Evolutionary conservation across 2,113 vertebrate genomes (phyloP).

Genomic region (Xiphophorus couchianus): DNA sequence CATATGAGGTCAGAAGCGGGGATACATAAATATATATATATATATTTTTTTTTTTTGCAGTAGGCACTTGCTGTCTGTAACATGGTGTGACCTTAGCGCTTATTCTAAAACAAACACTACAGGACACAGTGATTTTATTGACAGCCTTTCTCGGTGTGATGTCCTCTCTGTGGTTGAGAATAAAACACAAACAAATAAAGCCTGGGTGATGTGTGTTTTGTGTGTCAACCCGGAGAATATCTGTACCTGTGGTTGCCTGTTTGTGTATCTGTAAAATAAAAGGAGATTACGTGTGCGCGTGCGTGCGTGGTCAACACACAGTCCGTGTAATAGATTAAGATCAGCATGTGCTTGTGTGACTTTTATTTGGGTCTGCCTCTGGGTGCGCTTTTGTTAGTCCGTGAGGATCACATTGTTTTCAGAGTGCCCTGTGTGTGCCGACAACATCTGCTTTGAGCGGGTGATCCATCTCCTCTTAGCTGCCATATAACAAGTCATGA

Average conservation of each 20-base stretch:
- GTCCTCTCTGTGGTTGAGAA: constrained; percentile 59
- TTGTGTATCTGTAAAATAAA: constrained; percentile 22
- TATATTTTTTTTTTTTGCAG: constrained; percentile 16
- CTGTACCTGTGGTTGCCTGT: constrained; percentile 34
- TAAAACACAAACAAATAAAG: constrained; percentile 70
- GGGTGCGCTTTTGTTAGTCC: constrained; percentile 65
- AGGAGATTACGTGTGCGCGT: constrained; percentile 21
- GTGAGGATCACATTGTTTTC: constrained; percentile 74
- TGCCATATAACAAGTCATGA: constrained; percentile 80
- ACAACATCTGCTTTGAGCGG: constrained; percentile 75
- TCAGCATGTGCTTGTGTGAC: constrained; percentile 43
- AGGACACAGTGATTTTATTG: constrained; percentile 66
- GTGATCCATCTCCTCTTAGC: constrained; percentile 76
- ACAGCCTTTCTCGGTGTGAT: constrained; percentile 62
- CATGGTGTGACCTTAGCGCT: constrained; percentile 66
- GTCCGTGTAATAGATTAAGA: constrained; percentile 57
- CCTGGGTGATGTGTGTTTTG: constrained; percentile 41
- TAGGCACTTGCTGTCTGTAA: constrained; percentile 42
- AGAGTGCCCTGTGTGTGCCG: constrained; percentile 63
- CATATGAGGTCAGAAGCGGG: constrained; percentile 21
- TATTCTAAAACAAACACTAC: constrained; percentile 69
- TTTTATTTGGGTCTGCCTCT: constrained; percentile 54
- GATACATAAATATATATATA: constrained; percentile 1
- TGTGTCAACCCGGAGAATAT: constrained; percentile 43
- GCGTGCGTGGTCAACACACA: constrained; percentile 10